phyloP scores from a whole-genome alignment of 2,113 vertebrate genomes.

The Xyliphius kryptos region DNA sequence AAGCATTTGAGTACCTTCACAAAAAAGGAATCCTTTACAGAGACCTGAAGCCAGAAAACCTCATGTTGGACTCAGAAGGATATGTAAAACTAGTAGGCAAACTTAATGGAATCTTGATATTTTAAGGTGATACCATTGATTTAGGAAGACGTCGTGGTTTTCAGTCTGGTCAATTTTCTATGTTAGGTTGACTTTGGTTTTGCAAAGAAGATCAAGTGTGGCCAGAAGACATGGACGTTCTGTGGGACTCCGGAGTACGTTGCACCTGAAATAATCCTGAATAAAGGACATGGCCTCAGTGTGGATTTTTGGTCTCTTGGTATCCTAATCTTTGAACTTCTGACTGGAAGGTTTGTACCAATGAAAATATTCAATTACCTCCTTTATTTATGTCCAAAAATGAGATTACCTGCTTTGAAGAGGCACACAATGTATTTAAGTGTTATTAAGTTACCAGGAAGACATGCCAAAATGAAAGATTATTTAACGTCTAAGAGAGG shows the following conservation, averaged over 20 bases:
- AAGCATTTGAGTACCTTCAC: slow-evolving; percentile 91
- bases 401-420: too few species aligned
- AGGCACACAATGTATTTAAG: too few species aligned
- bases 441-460: too few species aligned
- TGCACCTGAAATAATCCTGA: slow-evolving; percentile 89
- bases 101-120: too few species aligned
- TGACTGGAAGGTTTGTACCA: slow-evolving; percentile 78
- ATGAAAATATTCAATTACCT: too few species aligned
- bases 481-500: too few species aligned
- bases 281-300: slow-evolving; percentile 87
- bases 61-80: slow-evolving; percentile 84
- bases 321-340: slow-evolving; percentile 87
- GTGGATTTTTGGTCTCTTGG: slow-evolving; percentile 93
- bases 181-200: slow-evolving; percentile 90
- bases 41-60: slow-evolving; percentile 91
- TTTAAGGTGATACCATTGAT: too few species aligned
- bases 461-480: too few species aligned
- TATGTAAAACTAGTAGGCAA: slow-evolving; percentile 83
- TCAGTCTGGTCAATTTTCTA: not conserved
- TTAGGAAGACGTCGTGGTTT: too few species aligned
- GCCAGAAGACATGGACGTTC: slow-evolving; percentile 93
- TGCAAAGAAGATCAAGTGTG: slow-evolving; percentile 84
- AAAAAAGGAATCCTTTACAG: slow-evolving; percentile 82
- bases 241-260: slow-evolving; percentile 93
- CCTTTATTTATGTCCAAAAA: too few species aligned